Conservation (phyloP, 2,888 invertebrate genomes). For the Pachycephus smyrnensis region DNA sequence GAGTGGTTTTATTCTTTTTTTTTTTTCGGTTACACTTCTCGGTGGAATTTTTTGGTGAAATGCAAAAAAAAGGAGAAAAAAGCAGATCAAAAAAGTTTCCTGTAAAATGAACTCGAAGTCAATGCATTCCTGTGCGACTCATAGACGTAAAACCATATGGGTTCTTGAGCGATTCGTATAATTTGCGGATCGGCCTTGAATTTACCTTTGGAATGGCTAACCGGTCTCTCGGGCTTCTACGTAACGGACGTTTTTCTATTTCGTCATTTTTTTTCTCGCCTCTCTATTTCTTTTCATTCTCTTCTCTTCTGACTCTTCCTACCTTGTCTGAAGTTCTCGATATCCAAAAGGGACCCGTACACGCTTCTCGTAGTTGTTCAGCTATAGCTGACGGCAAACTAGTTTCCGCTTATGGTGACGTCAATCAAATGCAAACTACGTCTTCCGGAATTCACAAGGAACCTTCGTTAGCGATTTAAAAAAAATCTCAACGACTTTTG, state of each 20-base stretch:
- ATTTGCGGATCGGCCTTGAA: neutral
- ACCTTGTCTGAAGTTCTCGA: neutral
- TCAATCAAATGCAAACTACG: conserved; percentile 7
- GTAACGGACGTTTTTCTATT: conserved; percentile 3
- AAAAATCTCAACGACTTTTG: neutral
- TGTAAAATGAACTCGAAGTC: neutral
- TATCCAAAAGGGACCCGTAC: neutral
- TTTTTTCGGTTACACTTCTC: neutral
- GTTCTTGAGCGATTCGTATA: neutral
- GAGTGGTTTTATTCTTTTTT: conserved; percentile 3
- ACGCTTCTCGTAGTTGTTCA: neutral
- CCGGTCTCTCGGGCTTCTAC: neutral
- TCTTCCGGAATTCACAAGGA: neutral
- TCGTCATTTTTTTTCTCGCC: neutral
- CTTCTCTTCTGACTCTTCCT: neutral
- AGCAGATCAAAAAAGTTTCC: neutral
- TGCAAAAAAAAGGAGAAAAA: neutral
- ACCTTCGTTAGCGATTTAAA: neutral
- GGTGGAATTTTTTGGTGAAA: neutral
- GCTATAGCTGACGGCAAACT: neutral
- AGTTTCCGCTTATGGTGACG: neutral
- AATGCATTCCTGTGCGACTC: neutral
- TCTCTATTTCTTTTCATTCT: neutral
- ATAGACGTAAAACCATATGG: neutral
- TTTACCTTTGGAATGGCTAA: neutral